These are phyloP conservation scores for Phocides pigmalion DNA, from an alignment of 1,140 invertebrate species.

Conservation along the genomic window DNA sequence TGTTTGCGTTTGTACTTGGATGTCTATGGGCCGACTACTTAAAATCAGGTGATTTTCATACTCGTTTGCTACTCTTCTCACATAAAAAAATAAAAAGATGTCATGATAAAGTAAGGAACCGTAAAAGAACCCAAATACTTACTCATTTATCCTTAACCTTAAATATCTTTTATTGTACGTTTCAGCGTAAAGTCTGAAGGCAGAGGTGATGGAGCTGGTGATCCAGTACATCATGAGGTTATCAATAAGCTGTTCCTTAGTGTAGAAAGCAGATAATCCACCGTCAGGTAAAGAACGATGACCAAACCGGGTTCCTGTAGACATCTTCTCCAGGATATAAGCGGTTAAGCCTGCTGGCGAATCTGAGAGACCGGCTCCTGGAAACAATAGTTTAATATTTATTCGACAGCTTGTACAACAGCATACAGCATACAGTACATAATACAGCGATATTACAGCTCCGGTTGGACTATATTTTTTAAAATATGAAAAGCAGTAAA, in stretches of 20 bases:
- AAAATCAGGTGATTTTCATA: no score
- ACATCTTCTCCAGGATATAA: conserved; percentile 94
- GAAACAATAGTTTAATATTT: conserved; percentile 3
- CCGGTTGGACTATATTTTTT: no score
- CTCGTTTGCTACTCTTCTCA: no score
- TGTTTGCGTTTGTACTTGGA: no score
- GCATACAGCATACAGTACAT: no score
- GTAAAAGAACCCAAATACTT: conserved; percentile 24
- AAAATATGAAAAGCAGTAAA: no score
- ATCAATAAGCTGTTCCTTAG: conserved; percentile 90
- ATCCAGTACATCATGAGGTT: conserved; percentile 95
- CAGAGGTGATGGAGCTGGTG: conserved; percentile 89
- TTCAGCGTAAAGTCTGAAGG: conserved; percentile 90
- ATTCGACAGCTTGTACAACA: no score
- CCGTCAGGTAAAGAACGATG: conserved; percentile 85
- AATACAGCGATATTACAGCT: no score
- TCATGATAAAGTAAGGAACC: no score
- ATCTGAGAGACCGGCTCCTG: conserved; percentile 84
- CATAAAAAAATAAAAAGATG: no score
- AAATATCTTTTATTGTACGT: conserved; percentile 64
- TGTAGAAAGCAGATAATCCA: conserved; percentile 85
- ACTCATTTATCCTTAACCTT: conserved; percentile 70
- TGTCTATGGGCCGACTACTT: no score
- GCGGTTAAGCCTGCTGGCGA: conserved; percentile 88
- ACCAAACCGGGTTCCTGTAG: conserved; percentile 86